phyloP scores from a whole-genome alignment of 2,888 invertebrate genomes.

The Parnassius orleans region DNA sequence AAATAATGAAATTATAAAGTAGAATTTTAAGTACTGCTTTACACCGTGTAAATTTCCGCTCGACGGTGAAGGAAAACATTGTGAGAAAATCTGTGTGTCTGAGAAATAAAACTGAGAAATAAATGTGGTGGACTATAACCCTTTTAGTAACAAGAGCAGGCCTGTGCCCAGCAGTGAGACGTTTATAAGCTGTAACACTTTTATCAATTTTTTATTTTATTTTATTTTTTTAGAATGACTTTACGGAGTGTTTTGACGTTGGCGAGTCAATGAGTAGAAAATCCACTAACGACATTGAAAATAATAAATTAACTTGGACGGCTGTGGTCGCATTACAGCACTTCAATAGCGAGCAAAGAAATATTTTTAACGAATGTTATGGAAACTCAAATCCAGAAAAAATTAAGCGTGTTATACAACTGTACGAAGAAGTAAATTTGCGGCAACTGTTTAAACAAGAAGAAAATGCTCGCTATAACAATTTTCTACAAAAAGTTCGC shows the following conservation, averaged over 20 bases:
- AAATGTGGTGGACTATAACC: too few relatives aligned
- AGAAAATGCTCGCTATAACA: slow-evolving; percentile 1
- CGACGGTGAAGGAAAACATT: too few relatives aligned
- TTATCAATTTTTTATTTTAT: background rate
- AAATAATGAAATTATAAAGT: too few relatives aligned
- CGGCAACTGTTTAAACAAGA: slow-evolving; percentile 7
- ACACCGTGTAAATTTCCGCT: too few relatives aligned
- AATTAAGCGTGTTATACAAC: slow-evolving; percentile 1
- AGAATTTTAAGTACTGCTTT: too few relatives aligned
- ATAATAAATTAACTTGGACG: slow-evolving; percentile 5
- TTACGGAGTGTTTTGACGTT: slow-evolving; percentile 7
- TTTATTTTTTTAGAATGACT: slow-evolving; percentile 9
- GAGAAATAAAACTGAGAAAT: too few relatives aligned
- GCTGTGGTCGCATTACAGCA: slow-evolving; percentile 9
- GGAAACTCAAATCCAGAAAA: slow-evolving; percentile 6
- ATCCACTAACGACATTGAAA: slow-evolving; percentile 5
- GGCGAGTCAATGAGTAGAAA: background rate
- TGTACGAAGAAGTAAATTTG: slow-evolving; percentile 13
- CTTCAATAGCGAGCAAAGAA: slow-evolving; percentile 5
- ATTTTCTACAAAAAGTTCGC: slow-evolving; percentile 3
- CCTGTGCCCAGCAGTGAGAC: too few relatives aligned
- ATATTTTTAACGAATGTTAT: slow-evolving; percentile 12
- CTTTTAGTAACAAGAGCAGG: too few relatives aligned
- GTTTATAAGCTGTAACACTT: background rate
- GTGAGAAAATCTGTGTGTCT: too few relatives aligned